phyloP scores from a whole-genome alignment of 1,140 invertebrate genomes.

The Drosophila sp. region DNA sequence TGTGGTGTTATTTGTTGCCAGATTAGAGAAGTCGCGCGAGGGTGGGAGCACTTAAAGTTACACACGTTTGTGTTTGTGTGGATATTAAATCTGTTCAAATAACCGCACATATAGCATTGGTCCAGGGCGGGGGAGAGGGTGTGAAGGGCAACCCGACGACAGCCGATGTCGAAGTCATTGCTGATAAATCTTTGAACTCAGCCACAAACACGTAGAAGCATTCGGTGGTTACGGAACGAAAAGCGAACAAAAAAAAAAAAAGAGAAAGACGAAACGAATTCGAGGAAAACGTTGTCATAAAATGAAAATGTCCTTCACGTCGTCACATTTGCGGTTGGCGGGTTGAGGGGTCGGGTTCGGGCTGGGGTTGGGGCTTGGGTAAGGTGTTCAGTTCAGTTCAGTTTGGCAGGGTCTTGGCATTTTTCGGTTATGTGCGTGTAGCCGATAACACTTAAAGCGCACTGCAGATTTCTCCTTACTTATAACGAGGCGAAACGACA shows the following conservation, averaged over 20 bases:
- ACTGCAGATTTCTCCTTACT: conserved; percentile 78
- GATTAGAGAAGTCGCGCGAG: conserved; percentile 63
- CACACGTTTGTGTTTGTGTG: conserved; percentile 72
- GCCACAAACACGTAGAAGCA: conserved; percentile 80
- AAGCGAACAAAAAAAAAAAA: conserved; percentile 41
- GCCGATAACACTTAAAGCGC: conserved; percentile 80
- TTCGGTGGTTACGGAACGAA: conserved; percentile 69
- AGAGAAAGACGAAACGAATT: conserved; percentile 40
- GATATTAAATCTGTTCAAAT: conserved; percentile 80
- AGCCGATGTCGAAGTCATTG: conserved; percentile 78
- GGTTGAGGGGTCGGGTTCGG: conserved; percentile 4
- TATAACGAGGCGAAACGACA: conserved; percentile 67
- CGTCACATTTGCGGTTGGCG: conserved; percentile 62
- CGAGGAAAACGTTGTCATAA: conserved; percentile 71
- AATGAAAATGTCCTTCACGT: conserved; percentile 79
- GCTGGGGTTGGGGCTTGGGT: not conserved
- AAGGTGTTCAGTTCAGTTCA: not conserved
- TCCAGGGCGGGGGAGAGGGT: not conserved
- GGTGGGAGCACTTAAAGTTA: conserved; percentile 74
- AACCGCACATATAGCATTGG: conserved; percentile 55
- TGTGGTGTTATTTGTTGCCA: conserved; percentile 47
- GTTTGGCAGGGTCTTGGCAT: conserved; percentile 26
- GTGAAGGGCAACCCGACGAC: conserved; percentile 54
- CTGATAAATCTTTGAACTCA: conserved; percentile 81
- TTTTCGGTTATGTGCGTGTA: conserved; percentile 63